Conservation (phyloP, 2,797 vertebrate genomes). For the Pogonophryne albipinna region DNA sequence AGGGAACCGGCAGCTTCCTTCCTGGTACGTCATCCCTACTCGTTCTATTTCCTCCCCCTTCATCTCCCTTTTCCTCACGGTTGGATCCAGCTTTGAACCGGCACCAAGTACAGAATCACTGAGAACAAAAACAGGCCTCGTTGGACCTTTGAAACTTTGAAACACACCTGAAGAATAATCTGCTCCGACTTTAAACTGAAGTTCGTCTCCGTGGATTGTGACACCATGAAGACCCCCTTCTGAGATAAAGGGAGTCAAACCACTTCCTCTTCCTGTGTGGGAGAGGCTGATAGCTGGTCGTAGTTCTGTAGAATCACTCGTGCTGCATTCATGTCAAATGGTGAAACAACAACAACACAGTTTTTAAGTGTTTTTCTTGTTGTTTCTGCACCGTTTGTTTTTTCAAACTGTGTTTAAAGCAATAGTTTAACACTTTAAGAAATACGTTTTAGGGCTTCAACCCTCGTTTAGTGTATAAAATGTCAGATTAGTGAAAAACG, state of each 20-base stretch:
- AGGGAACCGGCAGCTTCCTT: too few species aligned
- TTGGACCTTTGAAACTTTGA: constrained; percentile 32
- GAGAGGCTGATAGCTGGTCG: constrained; percentile 60
- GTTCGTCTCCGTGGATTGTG: constrained; percentile 27
- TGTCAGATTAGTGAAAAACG: too few species aligned
- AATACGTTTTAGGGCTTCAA: neutral
- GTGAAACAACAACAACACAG: constrained; percentile 25
- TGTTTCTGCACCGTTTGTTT: too few species aligned
- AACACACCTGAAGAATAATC: constrained; percentile 31
- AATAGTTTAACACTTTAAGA: neutral
- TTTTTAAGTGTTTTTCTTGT: constrained; percentile 15
- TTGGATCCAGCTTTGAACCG: constrained; percentile 51
- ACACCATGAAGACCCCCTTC: constrained; percentile 16
- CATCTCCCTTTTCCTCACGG: constrained; percentile 13
- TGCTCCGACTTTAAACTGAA: constrained; percentile 29
- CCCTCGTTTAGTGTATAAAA: too few species aligned
- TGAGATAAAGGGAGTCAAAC: constrained; percentile 19
- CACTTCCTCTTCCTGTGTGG: constrained; percentile 70
- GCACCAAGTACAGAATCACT: constrained; percentile 62
- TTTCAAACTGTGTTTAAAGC: neutral
- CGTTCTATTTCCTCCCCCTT: neutral
- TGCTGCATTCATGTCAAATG: constrained; percentile 65
- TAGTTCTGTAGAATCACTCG: constrained; percentile 26
- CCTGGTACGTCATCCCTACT: too few species aligned
- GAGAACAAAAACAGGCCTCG: constrained; percentile 42